These are phyloP conservation scores for Tribolium castaneum DNA, from an alignment of 1,140 invertebrate species.

Conservation along the genomic window DNA sequence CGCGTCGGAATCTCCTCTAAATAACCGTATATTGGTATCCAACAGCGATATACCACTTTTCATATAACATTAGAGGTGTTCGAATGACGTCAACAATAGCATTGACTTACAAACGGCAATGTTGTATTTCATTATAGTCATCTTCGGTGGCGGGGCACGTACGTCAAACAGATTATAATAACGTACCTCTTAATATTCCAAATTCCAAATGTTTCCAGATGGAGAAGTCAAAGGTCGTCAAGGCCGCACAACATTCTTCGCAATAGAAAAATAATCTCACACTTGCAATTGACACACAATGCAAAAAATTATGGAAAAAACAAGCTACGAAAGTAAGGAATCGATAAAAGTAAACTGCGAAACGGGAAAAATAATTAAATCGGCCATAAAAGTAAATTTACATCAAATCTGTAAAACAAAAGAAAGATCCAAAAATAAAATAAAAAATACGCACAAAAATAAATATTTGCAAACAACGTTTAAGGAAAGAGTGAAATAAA, in stretches of 20 bases:
- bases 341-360: too few species aligned
- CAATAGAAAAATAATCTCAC: conserved; percentile 9
- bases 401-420: too few species aligned
- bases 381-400: too few species aligned
- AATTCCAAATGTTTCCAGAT: conserved; percentile 22
- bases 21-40: neutral
- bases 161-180: conserved; percentile 30
- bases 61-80: conserved; percentile 8
- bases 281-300: neutral
- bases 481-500: too few species aligned
- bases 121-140: conserved; percentile 30
- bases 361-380: too few species aligned
- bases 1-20: too few species aligned
- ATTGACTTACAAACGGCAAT: conserved; percentile 23
- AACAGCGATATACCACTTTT: neutral
- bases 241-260: conserved; percentile 9
- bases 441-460: too few species aligned
- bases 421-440: too few species aligned
- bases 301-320: too few species aligned
- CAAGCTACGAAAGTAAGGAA: too few species aligned
- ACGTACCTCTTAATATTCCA: conserved; percentile 14
- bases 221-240: conserved; percentile 15
- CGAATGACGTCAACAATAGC: conserved; percentile 29
- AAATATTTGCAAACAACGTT: too few species aligned
- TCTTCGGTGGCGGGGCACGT: conserved; percentile 15